Percentiles rank a stretch among this genome's conserved stretches.
phyloP scores from a whole-genome alignment of 23 tunicate species.

The Corella eumyota region DNA sequence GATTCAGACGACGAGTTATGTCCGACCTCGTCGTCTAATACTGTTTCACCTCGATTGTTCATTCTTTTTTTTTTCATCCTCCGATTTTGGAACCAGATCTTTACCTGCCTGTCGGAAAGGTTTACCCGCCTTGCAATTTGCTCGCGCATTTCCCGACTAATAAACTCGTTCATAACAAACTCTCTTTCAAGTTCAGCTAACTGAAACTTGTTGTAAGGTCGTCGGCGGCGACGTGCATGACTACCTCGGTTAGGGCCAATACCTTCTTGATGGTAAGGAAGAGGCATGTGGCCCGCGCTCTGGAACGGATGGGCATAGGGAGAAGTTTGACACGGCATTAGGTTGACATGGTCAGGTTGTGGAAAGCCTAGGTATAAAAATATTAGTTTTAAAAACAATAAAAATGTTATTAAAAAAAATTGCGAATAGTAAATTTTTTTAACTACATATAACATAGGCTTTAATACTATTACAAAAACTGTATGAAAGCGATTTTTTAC shows the following conservation, averaged over 20 bases:
- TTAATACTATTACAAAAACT: too few relatives aligned
- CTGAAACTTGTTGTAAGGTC: constrained; percentile 95
- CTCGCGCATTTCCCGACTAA: constrained; percentile 92
- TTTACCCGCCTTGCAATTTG: constrained; percentile 62
- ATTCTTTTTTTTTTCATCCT: constrained; percentile 96
- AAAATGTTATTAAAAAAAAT: too few relatives aligned
- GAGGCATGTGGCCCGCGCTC: background rate
- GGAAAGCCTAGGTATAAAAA: too few relatives aligned
- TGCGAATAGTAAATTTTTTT: too few relatives aligned
- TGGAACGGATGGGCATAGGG: background rate
- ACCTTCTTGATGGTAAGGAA: constrained; percentile 4
- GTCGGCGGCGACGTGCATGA: constrained; percentile 68
- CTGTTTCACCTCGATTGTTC: constrained; percentile 38
- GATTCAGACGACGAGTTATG: too few relatives aligned
- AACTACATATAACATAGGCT: too few relatives aligned
- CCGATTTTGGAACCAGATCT: constrained; percentile 96
- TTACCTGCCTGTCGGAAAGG: constrained; percentile 91
- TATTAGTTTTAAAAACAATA: too few relatives aligned
- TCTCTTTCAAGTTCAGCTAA: constrained; percentile 87
- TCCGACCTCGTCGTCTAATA: constrained; percentile 2
- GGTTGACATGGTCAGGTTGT: constrained; percentile 14
- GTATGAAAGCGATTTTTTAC: too few relatives aligned
- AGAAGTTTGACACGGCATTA: constrained; percentile 2
- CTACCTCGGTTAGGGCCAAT: too few relatives aligned
- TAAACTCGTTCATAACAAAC: constrained; percentile 82